phyloP scores from a whole-genome alignment of 2,888 invertebrate genomes.

The Hydroisotoma schaefferi region DNA sequence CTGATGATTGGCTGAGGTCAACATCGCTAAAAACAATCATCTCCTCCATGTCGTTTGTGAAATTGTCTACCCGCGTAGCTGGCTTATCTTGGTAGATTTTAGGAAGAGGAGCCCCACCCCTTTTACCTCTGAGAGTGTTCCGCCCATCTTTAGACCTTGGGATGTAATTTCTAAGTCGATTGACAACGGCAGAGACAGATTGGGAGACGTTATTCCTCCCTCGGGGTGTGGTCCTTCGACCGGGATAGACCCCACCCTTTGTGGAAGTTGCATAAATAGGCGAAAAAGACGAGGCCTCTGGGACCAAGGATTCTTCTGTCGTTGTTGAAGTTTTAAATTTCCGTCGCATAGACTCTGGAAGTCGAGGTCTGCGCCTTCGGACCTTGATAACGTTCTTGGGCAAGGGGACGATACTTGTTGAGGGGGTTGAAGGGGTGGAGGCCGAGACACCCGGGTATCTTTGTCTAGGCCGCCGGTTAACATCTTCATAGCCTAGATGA shows the following conservation, averaged over 20 bases:
- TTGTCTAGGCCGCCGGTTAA: neutral
- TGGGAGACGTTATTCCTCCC: neutral
- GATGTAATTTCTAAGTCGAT: constrained; percentile 4
- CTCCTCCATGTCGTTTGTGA: neutral
- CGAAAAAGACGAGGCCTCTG: too few relatives aligned
- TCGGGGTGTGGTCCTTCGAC: constrained; percentile 1
- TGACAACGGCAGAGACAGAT: constrained; percentile 1
- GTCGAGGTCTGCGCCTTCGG: constrained; percentile 6
- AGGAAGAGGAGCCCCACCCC: too few relatives aligned
- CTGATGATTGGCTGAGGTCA: too few relatives aligned
- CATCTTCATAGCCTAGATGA: constrained; percentile 23
- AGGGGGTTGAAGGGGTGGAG: constrained; percentile 1
- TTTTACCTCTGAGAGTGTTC: too few relatives aligned
- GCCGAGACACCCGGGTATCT: constrained; percentile 1
- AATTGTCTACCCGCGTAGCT: too few relatives aligned
- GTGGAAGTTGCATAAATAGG: neutral
- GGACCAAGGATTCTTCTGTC: too few relatives aligned
- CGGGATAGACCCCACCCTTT: too few relatives aligned
- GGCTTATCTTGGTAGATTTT: too few relatives aligned
- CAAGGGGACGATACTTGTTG: constrained; percentile 21
- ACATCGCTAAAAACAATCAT: constrained; percentile 2
- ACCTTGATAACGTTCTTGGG: constrained; percentile 19
- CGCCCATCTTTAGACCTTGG: neutral
- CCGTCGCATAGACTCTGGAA: neutral
- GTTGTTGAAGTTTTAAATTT: too few relatives aligned